Evolutionary conservation across 2,888 invertebrate species (phyloP), one percentile per base, ranked within the genome.

Genomic region (Sarcophaga carnaria): DNA sequence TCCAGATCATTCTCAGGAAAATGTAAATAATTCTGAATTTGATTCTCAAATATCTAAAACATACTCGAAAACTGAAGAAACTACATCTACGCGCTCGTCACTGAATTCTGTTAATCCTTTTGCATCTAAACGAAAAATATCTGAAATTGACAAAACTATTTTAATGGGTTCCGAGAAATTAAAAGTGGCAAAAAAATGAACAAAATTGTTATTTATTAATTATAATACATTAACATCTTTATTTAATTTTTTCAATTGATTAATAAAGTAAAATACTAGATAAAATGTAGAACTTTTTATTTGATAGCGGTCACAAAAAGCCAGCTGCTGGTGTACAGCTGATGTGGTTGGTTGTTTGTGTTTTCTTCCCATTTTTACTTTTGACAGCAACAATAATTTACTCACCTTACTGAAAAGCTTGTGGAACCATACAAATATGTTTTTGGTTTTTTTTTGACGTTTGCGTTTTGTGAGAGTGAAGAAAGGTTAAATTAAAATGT

Each of bases 121-220:
- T 88, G 91, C 92, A 2, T 90, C 92, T 77, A 95, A 95, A 89
- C 94, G 95, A 78, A 94, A 94, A 80, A 87, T 93, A 11, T 89
- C 91, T 6, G 91, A 92, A 11, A 90, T 91, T 4, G 92, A 90
- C 14, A 70, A 82, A 8, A 63, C 86, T 1, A 90, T 92, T 12
- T 88, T 92, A 74, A 90, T 92, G 80, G 91, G 92, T 2, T 91
- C 92, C 1, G 92, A 90, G 62, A 92, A 92, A 77, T 83, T 92
- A 0, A 92, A 92, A 80, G 81, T 92, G 70, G 89, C 88, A 1
- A 92, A 92, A 75, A 92, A 91, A 70, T 91, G 78, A 88, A 76
- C 2, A 37, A 6, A 22, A 25, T 27, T 10, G 66, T n/a, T 14
- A 11, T 37, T 37, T 37, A 37, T 2, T 37, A 37, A 37, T 37